phyloP scores from a whole-genome alignment of 2,888 invertebrate species.

The Sarcophaga subvicina region DNA sequence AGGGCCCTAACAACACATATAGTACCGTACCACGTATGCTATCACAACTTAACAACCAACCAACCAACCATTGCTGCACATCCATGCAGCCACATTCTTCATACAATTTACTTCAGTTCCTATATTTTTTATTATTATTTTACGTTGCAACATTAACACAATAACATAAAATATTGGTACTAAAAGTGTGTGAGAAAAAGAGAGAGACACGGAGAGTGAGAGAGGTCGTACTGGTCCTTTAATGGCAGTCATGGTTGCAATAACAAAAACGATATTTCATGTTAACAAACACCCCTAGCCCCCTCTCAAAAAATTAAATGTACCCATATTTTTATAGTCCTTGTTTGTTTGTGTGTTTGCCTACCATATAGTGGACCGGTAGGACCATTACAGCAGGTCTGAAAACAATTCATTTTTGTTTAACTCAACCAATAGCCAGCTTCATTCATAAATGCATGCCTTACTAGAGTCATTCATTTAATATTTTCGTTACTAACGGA shows the following conservation, averaged over 20 bases:
- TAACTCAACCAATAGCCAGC: constrained; percentile 17
- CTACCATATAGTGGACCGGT: constrained; percentile 11
- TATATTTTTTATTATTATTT: constrained; percentile 18
- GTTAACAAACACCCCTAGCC: constrained; percentile 13
- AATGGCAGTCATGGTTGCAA: constrained; percentile 51
- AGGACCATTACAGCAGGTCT: constrained; percentile 31
- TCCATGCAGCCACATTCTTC: constrained; percentile 3
- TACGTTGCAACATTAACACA: constrained; percentile 14
- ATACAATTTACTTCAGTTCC: not conserved
- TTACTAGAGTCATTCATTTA: not conserved
- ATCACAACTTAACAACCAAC: not conserved
- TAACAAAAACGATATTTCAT: constrained; percentile 62
- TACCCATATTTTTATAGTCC: no score
- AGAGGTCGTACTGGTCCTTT: not conserved
- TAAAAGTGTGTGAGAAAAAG: not conserved
- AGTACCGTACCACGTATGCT: no score
- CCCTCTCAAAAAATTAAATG: not conserved
- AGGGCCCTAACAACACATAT: no score
- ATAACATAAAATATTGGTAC: constrained; percentile 3
- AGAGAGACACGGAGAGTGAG: no score
- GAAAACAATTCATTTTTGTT: constrained; percentile 40
- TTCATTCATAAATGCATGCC: constrained; percentile 36
- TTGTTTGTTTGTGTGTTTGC: no score
- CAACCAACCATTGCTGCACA: constrained; percentile 16
- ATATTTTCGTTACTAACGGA: not conserved